Evolutionary conservation across 2,797 vertebrate genomes (phyloP).

Genomic region (Tokudaia muenninki): DNA sequence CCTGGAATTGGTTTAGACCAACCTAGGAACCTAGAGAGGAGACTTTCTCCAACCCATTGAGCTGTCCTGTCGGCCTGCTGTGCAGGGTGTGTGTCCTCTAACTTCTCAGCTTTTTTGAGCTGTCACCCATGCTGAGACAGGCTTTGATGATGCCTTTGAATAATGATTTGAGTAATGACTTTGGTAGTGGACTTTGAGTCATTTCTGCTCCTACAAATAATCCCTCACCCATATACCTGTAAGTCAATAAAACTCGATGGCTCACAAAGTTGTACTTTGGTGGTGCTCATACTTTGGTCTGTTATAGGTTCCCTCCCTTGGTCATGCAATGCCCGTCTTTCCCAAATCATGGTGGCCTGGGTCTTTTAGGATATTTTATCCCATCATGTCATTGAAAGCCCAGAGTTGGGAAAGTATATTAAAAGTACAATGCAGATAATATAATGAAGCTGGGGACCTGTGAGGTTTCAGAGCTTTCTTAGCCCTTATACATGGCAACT

Average conservation of each 20-base stretch:
- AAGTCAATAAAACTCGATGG: not conserved
- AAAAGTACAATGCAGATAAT: not conserved
- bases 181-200: not conserved
- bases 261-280: not conserved
- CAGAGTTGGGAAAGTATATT: not conserved
- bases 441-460: not conserved
- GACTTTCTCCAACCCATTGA: not conserved
- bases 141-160: not conserved
- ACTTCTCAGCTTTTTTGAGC: not conserved
- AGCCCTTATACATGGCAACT: not conserved
- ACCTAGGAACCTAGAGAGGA: not conserved
- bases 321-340: not conserved
- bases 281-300: not conserved
- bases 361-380: not conserved
- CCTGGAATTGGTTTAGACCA: not conserved
- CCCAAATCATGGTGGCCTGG: not conserved
- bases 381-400: not conserved
- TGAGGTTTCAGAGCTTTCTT: not conserved
- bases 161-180: not conserved
- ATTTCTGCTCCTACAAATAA: not conserved
- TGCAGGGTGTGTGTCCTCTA: no score
- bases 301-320: not conserved
- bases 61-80: not conserved
- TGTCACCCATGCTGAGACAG: not conserved
- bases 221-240: not conserved